Base-by-base conservation (phyloP, 2,113 vertebrate species). In the Periophthalmus modestus region DNA sequence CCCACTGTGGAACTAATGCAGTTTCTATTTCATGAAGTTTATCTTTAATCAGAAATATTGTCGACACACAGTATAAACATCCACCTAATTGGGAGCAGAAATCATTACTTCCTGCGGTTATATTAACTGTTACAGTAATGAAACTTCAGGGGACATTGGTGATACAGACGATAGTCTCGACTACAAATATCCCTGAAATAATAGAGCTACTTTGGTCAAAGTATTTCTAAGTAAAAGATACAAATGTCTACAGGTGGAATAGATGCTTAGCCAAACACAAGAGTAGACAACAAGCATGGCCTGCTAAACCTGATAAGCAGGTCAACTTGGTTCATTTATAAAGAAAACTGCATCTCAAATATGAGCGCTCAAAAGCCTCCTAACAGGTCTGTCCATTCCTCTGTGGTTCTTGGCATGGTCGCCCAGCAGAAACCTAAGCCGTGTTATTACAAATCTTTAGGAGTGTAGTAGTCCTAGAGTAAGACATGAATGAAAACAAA, bases 21-120 rank as follows among this genome's bases (percentile, higher is more conserved):
- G 93, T 91, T 92, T 71, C 59, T 84, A 77, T 87, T 83, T 89
- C 88, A 84, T 21, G 12, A 65, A 91, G 87, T 95, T 95, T 95
- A 95, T 95, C 94, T 95, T 95, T 94, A 89, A 95, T 96, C 93
- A 91, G 92, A 94, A 93, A 93, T 92, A 93, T 93, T 73, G 77
- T 55, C 67, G 92, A 85, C 81, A 77, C 65, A 80, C 82, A 92
- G 93, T 92, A 86, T 94, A 95, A 97, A 95, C 88, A 93, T 85
- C 69, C 85, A 82, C 91, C 90, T 92, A 92, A 95, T 94, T 95
- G 94, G 87, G 91, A 88, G 88, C 75, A 93, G 89, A 91, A 95
- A 89, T 93, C 89, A 94, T 90, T 88, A 90, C 93, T 95, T 96
- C 94, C 95, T 95, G 93, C 88, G 89, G 91, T 91, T 94, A 92